These are phyloP conservation scores for Sceloporus undulatus DNA, from an alignment of 2,113 vertebrate species.

Conservation along the genomic window DNA sequence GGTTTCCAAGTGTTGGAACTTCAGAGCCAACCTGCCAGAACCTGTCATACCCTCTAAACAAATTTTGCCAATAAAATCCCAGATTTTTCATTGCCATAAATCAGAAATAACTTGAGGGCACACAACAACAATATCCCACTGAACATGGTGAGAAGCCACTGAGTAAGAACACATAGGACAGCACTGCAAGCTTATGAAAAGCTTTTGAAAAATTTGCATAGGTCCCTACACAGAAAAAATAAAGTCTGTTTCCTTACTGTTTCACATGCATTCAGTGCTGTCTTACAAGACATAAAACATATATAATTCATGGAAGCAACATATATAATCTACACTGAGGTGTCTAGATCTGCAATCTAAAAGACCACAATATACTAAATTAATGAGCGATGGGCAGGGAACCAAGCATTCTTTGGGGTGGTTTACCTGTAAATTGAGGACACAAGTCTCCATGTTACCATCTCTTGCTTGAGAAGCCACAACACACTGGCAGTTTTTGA, in stretches of 20 bases:
- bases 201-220: background rate
- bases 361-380: background rate
- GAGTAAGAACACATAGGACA: background rate
- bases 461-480: conserved; percentile 97
- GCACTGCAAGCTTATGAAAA: background rate
- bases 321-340: background rate
- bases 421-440: conserved; percentile 91
- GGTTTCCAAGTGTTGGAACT: no score
- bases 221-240: background rate
- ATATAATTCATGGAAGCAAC: background rate
- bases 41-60: no score
- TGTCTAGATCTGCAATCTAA: background rate
- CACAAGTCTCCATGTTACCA: conserved; percentile 93
- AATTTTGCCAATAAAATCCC: no score
- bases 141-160: background rate
- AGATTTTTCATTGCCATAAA: no score
- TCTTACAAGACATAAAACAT: no score
- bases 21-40: no score
- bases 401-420: background rate
- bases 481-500: conserved; percentile 93
- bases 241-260: background rate
- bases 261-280: background rate
- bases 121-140: background rate
- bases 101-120: no score
- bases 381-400: background rate